Percentiles rank a stretch among this genome's conserved stretches.
Conservation (phyloP, 30 jellyfish, hydroid and myxozoan genomes). For the Turritopsis rubra region DNA sequence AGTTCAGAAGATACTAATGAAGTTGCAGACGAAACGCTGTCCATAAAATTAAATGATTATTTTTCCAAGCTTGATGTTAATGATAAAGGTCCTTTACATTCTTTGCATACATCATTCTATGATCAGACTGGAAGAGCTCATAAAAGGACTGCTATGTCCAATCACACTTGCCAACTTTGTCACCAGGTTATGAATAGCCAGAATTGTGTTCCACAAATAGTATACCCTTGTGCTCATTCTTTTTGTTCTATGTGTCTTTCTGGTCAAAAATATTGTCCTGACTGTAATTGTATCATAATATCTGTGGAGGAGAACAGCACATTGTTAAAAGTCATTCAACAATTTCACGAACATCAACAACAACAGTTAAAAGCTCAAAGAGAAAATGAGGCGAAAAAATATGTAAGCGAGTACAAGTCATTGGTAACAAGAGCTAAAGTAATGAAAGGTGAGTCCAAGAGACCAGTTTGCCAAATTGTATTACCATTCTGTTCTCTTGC, state of each 20-base stretch:
- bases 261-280: constrained; percentile 8
- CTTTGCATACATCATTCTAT: neutral
- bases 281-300: neutral
- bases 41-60: neutral
- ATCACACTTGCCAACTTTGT: neutral
- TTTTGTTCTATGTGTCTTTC: neutral
- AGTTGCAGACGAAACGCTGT: neutral
- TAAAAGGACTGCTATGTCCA: neutral
- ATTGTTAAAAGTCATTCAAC: neutral
- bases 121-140: neutral
- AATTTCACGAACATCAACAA: neutral
- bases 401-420: neutral
- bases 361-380: neutral
- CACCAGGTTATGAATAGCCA: neutral
- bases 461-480: no score
- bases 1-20: neutral
- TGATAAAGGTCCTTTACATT: neutral
- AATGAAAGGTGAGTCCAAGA: constrained; percentile 10
- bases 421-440: neutral
- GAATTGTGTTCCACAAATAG: neutral
- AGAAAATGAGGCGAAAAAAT: constrained; percentile 6
- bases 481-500: neutral
- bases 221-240: constrained; percentile 9
- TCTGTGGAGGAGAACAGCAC: neutral
- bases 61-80: neutral